phyloP scores from a whole-genome alignment of 1,140 invertebrate genomes.

The Subanguina moxae region DNA sequence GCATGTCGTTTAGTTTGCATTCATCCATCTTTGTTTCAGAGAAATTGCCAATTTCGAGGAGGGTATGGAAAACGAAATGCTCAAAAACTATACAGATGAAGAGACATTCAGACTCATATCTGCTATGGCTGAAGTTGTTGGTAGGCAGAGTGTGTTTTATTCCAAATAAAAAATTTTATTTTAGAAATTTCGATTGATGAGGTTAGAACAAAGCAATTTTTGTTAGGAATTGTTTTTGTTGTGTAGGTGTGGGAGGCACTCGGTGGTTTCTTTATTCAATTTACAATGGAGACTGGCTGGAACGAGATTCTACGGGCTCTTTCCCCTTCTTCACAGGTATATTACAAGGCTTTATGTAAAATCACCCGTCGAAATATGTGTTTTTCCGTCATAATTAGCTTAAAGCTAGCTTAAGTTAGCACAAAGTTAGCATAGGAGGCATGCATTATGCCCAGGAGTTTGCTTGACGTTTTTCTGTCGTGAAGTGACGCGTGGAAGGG shows the following conservation, averaged over 20 bases:
- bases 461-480: no score
- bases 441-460: no score
- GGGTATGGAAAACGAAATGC: slow-evolving; percentile 55
- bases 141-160: slow-evolving; percentile 28
- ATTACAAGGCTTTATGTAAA: background rate
- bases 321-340: slow-evolving; percentile 52
- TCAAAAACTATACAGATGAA: slow-evolving; percentile 56
- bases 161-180: slow-evolving; percentile 16
- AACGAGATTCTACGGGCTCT: slow-evolving; percentile 56
- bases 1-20: slow-evolving; percentile 5
- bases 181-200: background rate
- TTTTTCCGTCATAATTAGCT: no score
- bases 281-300: slow-evolving; percentile 60
- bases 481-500: no score
- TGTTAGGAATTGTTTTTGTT: slow-evolving; percentile 45
- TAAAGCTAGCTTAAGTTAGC: no score
- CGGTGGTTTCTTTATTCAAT: slow-evolving; percentile 57
- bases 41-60: slow-evolving; percentile 59
- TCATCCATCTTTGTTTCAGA: slow-evolving; percentile 37
- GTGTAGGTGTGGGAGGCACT: slow-evolving; percentile 59
- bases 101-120: slow-evolving; percentile 53
- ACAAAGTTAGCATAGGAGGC: no score
- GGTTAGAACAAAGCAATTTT: slow-evolving; percentile 9
- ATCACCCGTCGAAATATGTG: no score
- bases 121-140: slow-evolving; percentile 53